These are phyloP conservation scores for Pteruthius melanotis DNA, from an alignment of 2,113 vertebrate genomes.

Conservation along the genomic window DNA sequence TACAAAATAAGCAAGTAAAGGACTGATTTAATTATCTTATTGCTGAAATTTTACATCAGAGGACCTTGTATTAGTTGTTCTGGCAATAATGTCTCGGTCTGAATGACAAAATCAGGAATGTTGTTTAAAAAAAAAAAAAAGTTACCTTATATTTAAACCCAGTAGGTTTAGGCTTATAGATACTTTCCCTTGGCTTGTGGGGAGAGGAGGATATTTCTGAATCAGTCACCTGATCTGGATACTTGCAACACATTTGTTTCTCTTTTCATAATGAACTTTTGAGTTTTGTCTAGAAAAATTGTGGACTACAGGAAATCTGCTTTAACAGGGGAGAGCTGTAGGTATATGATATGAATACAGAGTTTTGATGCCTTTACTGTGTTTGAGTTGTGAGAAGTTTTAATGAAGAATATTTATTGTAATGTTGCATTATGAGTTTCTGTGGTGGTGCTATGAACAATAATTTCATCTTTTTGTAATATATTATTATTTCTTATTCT, in stretches of 20 bases:
- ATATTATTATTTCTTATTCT: background rate
- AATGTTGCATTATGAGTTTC: background rate
- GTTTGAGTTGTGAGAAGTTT: background rate
- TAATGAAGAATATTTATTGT: background rate
- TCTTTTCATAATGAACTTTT: background rate
- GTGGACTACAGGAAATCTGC: background rate
- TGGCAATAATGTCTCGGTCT: background rate
- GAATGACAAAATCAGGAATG: background rate
- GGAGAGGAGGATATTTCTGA: background rate
- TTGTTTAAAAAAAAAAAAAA: background rate
- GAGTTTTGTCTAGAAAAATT: background rate
- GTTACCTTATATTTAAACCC: background rate
- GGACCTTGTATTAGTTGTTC: background rate
- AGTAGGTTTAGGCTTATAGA: background rate
- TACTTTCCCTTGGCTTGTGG: rapidly evolving
- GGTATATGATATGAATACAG: background rate
- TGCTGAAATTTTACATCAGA: background rate
- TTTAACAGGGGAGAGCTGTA: background rate
- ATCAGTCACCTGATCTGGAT: background rate
- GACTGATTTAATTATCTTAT: background rate
- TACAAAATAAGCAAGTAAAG: background rate
- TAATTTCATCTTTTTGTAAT: background rate
- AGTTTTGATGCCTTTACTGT: background rate
- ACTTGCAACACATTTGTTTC: background rate
- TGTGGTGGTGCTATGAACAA: background rate